Percentiles rank a stretch among this genome's conserved stretches.
Conservation (phyloP, 2,797 vertebrate species). For the Brachyalestes nurse region DNA sequence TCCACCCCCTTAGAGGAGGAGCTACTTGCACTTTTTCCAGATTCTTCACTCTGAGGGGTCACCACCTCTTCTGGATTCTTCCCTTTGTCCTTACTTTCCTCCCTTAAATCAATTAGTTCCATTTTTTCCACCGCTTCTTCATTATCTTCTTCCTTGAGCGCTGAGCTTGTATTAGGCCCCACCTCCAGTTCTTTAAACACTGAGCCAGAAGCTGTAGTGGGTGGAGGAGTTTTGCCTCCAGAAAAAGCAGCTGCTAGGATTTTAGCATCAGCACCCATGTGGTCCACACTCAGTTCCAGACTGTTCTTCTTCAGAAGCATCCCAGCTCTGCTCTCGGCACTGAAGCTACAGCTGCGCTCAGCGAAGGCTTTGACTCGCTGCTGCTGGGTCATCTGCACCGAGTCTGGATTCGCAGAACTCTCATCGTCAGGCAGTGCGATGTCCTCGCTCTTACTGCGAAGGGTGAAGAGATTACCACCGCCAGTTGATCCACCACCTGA, state of each 20-base stretch:
- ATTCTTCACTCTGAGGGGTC: slow-evolving; percentile 56
- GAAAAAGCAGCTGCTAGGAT: slow-evolving; percentile 90
- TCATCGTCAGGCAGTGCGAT: slow-evolving; percentile 74
- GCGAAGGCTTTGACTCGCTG: slow-evolving; percentile 87
- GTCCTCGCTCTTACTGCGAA: slow-evolving; percentile 78
- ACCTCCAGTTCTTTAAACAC: slow-evolving; percentile 75
- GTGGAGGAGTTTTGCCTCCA: slow-evolving; percentile 71
- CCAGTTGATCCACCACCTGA: slow-evolving; percentile 32
- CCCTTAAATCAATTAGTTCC: slow-evolving; percentile 54
- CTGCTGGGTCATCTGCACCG: slow-evolving; percentile 66
- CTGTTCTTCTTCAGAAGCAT: slow-evolving; percentile 91
- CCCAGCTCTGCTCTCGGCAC: slow-evolving; percentile 88
- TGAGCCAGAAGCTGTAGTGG: slow-evolving; percentile 59
- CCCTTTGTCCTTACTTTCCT: slow-evolving; percentile 54
- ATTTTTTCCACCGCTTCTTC: background rate
- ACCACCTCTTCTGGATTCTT: slow-evolving; percentile 1
- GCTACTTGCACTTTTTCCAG: slow-evolving; percentile 72
- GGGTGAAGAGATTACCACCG: slow-evolving; percentile 78
- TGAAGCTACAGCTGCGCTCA: slow-evolving; percentile 96
- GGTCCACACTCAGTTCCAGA: slow-evolving; percentile 84
- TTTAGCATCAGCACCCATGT: slow-evolving; percentile 95
- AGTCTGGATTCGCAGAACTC: slow-evolving; percentile 55
- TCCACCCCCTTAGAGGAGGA: slow-evolving; percentile 80
- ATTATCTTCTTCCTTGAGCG: slow-evolving; percentile 20
- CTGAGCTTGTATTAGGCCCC: background rate